Conservation (phyloP, 2,888 invertebrate species). For the Cosmorhoe ocellata region DNA sequence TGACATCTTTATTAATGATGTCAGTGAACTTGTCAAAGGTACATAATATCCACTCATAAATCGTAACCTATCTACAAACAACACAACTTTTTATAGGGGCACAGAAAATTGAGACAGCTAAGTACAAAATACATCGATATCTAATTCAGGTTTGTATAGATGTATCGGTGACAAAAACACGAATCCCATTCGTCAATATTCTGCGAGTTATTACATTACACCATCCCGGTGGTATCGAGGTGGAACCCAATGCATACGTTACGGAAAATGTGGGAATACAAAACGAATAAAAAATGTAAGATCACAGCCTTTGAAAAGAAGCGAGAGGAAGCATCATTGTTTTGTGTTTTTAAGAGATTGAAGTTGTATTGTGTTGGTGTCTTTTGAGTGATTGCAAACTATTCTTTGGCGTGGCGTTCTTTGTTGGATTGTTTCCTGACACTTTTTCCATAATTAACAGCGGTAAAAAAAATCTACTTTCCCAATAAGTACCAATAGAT, state of each 20-base stretch:
- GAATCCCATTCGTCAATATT: constrained; percentile 25
- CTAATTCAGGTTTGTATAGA: constrained; percentile 5
- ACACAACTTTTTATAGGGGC: not conserved
- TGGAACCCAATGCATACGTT: constrained; percentile 26
- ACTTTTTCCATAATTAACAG: no score
- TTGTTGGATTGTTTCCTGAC: not conserved
- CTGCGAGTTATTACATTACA: constrained; percentile 29
- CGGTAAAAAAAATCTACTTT: no score
- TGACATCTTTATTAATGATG: no score
- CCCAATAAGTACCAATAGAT: no score
- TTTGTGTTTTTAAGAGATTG: constrained; percentile 17
- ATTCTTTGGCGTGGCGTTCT: constrained; percentile 1
- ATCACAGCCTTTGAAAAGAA: constrained; percentile 10
- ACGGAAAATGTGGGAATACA: constrained; percentile 18
- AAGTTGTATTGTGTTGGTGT: constrained; percentile 4
- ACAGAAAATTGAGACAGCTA: not conserved
- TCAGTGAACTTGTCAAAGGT: no score
- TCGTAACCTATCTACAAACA: not conserved
- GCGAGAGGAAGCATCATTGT: constrained; percentile 7
- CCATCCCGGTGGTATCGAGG: constrained; percentile 19
- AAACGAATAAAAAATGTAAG: constrained; percentile 27
- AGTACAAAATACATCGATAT: not conserved
- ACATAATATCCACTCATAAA: not conserved
- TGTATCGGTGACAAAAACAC: constrained; percentile 14
- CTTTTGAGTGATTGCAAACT: constrained; percentile 18